These are phyloP conservation scores for Myanophis thanlyinensis DNA, from an alignment of 2,113 vertebrate genomes.

Conservation along the genomic window DNA sequence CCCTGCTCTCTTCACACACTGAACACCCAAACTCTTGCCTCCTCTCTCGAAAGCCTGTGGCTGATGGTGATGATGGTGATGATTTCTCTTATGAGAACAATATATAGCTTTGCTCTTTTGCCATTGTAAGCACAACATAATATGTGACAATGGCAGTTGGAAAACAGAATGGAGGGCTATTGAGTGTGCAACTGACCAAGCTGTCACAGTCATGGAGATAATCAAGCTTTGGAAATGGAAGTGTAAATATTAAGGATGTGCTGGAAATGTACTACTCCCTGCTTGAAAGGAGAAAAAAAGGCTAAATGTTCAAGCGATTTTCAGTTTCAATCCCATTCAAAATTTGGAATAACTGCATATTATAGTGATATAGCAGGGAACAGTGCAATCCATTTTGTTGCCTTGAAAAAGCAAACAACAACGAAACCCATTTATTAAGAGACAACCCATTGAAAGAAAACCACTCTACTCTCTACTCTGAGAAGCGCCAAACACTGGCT, in stretches of 20 bases:
- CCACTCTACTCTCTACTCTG: background rate
- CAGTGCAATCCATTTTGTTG: background rate
- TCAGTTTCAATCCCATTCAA: background rate
- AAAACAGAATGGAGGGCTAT: background rate
- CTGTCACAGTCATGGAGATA: slow-evolving; percentile 25
- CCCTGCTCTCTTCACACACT: background rate
- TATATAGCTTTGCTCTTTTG: rapidly evolving
- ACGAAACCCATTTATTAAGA: background rate
- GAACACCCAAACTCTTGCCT: rapidly evolving
- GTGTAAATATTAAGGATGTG: background rate
- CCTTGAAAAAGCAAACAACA: background rate
- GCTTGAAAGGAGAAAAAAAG: background rate
- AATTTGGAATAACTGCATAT: background rate
- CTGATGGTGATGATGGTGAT: background rate
- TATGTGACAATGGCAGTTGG: rapidly evolving
- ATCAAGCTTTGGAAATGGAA: background rate
- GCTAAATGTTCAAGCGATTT: background rate
- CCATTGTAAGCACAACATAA: background rate
- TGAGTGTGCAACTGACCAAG: slow-evolving; percentile 9
- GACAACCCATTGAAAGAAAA: background rate
- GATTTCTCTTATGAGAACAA: background rate
- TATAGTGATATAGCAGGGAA: background rate
- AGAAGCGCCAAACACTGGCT: background rate
- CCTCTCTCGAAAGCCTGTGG: rapidly evolving
- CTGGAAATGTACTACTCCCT: background rate